Percentiles rank a stretch among this genome's conserved stretches.
Conservation (phyloP, 2,797 vertebrate species). For the Odontamblyopus rebecca region DNA sequence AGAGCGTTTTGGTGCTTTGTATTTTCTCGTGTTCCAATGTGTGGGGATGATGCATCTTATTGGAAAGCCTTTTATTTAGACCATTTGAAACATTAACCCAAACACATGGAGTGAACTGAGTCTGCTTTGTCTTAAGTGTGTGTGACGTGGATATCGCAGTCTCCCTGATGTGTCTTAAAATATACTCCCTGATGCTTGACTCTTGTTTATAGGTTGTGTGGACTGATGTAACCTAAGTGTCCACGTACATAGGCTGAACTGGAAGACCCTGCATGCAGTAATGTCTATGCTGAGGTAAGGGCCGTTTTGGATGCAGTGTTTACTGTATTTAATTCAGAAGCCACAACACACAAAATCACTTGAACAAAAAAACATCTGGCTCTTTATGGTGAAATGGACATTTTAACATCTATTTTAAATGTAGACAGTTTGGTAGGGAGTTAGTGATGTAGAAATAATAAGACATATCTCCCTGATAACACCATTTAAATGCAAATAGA, state of each 20-base stretch:
- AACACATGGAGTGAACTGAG: conserved; percentile 25
- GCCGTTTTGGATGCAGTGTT: background rate
- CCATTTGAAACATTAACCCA: conserved; percentile 10
- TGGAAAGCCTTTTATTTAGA: conserved; percentile 28
- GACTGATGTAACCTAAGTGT: conserved; percentile 7
- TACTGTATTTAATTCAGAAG: background rate
- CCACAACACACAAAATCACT: background rate
- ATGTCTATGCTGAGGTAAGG: background rate
- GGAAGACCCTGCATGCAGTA: conserved; percentile 17
- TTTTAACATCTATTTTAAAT: background rate
- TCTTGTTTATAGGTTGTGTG: conserved; percentile 57
- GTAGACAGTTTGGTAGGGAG: no score
- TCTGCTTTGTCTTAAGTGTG: conserved; percentile 54
- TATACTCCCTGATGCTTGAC: conserved; percentile 32
- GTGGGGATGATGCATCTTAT: conserved; percentile 33
- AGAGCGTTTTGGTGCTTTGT: conserved; percentile 15
- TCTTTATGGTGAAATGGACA: no score
- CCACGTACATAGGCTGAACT: conserved; percentile 33
- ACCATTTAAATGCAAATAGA: background rate
- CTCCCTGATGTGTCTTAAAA: conserved; percentile 66
- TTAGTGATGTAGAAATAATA: background rate
- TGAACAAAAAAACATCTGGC: no score
- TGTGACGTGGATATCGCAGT: conserved; percentile 41
- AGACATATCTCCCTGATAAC: background rate
- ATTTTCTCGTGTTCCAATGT: conserved; percentile 17